These are phyloP conservation scores for Nasonia giraulti DNA, from an alignment of 1,140 invertebrate species.

Conservation along the genomic window DNA sequence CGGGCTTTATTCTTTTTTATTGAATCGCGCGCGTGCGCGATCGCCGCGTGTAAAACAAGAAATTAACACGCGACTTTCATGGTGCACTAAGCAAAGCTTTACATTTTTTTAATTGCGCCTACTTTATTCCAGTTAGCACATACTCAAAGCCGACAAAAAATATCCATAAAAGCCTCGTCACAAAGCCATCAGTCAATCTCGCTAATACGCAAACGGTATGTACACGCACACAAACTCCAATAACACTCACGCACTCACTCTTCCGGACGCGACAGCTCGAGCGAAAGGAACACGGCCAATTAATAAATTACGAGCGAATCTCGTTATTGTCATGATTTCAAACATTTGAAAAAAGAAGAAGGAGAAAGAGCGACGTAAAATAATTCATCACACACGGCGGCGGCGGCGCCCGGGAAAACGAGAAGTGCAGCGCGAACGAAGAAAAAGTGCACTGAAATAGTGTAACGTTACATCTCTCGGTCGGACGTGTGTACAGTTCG, in stretches of 20 bases:
- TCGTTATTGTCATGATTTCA: no score
- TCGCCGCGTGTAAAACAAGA: slow-evolving; percentile 28
- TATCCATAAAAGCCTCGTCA: slow-evolving; percentile 23
- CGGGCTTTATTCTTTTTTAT: not conserved
- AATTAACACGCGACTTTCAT: slow-evolving; percentile 46
- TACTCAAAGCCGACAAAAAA: slow-evolving; percentile 36
- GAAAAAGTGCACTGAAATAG: slow-evolving; percentile 22
- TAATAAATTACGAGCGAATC: slow-evolving; percentile 37
- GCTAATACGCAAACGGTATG: slow-evolving; percentile 9
- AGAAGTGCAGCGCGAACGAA: not conserved
- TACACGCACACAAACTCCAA: not conserved
- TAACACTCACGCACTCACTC: no score
- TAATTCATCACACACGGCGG: no score
- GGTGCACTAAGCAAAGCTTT: slow-evolving; percentile 30
- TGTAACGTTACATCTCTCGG: slow-evolving; percentile 10
- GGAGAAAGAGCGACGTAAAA: slow-evolving; percentile 12
- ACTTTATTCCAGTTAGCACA: slow-evolving; percentile 44
- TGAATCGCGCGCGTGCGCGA: not conserved
- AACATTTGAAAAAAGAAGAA: not conserved
- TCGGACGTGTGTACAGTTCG: not conserved
- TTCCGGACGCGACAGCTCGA: no score
- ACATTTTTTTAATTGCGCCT: slow-evolving; percentile 46
- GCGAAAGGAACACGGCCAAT: not conserved
- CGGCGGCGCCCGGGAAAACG: no score
- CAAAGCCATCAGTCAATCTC: slow-evolving; percentile 27